Conservation (phyloP, 2,113 vertebrate species). For the Picathartes gymnocephalus region DNA sequence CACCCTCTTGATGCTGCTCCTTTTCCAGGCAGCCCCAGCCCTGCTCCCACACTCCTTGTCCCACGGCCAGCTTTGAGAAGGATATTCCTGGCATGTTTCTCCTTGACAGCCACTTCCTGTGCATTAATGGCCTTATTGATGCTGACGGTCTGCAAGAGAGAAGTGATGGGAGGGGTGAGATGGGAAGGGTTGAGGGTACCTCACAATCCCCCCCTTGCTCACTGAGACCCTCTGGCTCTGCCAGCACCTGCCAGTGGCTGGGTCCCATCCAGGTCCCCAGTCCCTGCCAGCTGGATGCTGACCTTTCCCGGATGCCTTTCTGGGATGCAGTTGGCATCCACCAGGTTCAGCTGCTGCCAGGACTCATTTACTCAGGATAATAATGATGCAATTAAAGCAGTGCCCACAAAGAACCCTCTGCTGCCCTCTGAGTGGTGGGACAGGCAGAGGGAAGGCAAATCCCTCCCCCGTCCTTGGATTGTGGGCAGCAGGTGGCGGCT, state of each 20-base stretch:
- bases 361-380: conserved; percentile 50
- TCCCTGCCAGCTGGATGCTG: conserved; percentile 48
- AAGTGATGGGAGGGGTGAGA: background rate
- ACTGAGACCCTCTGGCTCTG: background rate
- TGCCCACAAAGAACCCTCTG: conserved; percentile 39
- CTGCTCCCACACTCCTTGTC: background rate
- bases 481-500: accelerated
- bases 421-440: background rate
- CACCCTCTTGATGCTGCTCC: background rate
- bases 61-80: conserved; percentile 68
- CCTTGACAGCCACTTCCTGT: conserved; percentile 98
- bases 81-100: conserved; percentile 99
- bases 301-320: conserved; percentile 28
- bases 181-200: background rate
- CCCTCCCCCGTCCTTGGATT: background rate
- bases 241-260: background rate
- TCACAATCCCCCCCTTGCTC: accelerated
- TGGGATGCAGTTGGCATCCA: conserved; percentile 55
- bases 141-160: conserved; percentile 90
- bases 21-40: background rate
- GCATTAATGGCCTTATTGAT: conserved; percentile 99
- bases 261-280: background rate
- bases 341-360: conserved; percentile 57
- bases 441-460: background rate
- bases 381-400: conserved; percentile 49